Base-by-base conservation (phyloP, 2,113 vertebrate genomes). In the Phycodurus eques region DNA sequence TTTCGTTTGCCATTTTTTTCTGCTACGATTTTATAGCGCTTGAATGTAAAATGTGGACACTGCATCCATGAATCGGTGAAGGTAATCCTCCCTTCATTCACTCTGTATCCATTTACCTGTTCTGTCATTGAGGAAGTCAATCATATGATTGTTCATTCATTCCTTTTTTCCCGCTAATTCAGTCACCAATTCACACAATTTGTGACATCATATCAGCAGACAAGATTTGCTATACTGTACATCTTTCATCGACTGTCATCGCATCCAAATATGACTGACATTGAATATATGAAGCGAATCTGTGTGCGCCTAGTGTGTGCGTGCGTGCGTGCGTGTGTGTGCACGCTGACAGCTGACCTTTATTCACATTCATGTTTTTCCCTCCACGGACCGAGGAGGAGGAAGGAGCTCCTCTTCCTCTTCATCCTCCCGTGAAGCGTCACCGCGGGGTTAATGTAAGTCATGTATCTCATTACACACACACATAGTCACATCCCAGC, bases 381-480 rank as follows among this genome's bases (percentile, higher is more conserved):
- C 27, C 17, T 56, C 39, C 22, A 27, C 47, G 46, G 35, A 67
- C 81, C 68, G 80, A 68, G 68, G 74, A 85, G 80, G 89, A 71
- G 83, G 74, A 77, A 79, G 74, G 54, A 64, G 57, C 73, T 83
- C 14, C 66, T 85, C 80, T 72, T 66, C 77, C 54, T 85, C 76
- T 69, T 87, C 80, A 62, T 85, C 77, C 57, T 80, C 76, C 82
- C 83, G 76, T 80, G 80, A 88, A 85, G 82, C 80, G 81, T 85
- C 73, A 82, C 83, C 83, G 80, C 43, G 11, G 80, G 89, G 87
- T 92, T 88, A 90, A 90, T 88, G 78, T 83, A 78, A 81, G 88
- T 64, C 82, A 74, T 8, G 33, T 88, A 86, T 84, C 87, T 39
- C 8, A 77, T 70, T 75, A 75, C 75, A 68, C 56, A 67, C 64